Evolutionary conservation across 2,113 vertebrate genomes (phyloP).

Genomic region (Lophotis ruficrista): DNA sequence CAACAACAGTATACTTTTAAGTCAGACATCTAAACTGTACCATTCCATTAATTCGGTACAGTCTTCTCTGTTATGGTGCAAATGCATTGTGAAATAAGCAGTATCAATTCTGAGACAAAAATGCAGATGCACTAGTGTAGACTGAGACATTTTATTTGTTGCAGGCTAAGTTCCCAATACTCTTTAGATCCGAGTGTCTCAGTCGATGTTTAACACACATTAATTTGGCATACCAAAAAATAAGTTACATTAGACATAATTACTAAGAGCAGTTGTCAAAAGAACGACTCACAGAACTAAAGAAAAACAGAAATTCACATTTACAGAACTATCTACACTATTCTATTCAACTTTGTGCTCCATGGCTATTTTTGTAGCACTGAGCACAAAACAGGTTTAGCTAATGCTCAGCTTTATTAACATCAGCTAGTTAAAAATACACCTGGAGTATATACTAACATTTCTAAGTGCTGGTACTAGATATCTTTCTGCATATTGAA

Average conservation of each 20-base stretch:
- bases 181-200: background rate
- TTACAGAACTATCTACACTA: background rate
- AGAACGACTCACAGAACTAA: background rate
- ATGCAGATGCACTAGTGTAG: background rate
- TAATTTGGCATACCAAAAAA: background rate
- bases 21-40: background rate
- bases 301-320: background rate
- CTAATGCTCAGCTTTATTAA: background rate
- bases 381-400: background rate
- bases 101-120: background rate
- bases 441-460: background rate
- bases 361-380: background rate
- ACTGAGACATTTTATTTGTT: background rate
- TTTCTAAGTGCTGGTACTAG: background rate
- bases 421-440: background rate
- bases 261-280: background rate
- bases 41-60: background rate
- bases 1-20: background rate
- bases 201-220: background rate
- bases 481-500: background rate
- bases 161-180: background rate
- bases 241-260: background rate
- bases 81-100: background rate
- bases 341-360: background rate
- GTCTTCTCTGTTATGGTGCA: background rate